A percentile compares a stretch with the other conserved stretches of the same genome.
Conservation (phyloP, 2,888 invertebrate species). For the Drosophila longiperda region DNA sequence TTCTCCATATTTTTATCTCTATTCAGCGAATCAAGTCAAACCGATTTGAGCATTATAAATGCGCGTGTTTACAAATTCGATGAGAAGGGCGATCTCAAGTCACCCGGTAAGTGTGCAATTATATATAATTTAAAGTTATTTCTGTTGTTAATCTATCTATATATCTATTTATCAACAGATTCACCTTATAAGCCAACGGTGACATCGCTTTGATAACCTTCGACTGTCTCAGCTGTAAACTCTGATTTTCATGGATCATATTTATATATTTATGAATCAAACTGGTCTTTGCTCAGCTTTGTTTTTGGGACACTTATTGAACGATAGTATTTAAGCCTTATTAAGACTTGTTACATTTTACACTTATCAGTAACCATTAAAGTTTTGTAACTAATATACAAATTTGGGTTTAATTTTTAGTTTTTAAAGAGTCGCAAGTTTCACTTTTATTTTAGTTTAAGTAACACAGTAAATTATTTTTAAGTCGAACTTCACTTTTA, state of each 20-base stretch:
- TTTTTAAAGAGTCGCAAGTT: no score
- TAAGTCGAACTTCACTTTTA: not conserved
- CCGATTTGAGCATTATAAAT: slow-evolving; percentile 69
- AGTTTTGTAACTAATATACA: not conserved
- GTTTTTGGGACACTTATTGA: slow-evolving; percentile 27
- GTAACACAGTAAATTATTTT: not conserved
- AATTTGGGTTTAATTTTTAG: not conserved
- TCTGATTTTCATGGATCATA: slow-evolving; percentile 6
- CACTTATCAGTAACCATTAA: slow-evolving; percentile 34
- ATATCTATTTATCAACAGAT: slow-evolving; percentile 35
- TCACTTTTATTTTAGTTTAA: not conserved
- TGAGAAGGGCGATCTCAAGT: slow-evolving; percentile 67
- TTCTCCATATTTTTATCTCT: not conserved
- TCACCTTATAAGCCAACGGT: slow-evolving; percentile 71
- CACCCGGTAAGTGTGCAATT: slow-evolving; percentile 39
- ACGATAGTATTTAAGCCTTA: slow-evolving; percentile 32
- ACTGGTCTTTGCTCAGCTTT: slow-evolving; percentile 17
- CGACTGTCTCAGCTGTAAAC: slow-evolving; percentile 19
- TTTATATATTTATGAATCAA: slow-evolving; percentile 7
- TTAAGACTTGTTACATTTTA: slow-evolving; percentile 51
- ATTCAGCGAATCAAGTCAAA: slow-evolving; percentile 66
- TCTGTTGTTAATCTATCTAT: not conserved
- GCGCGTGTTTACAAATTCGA: slow-evolving; percentile 74
- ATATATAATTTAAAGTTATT: no score
- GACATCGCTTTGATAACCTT: slow-evolving; percentile 60